Conservation (phyloP, 2,888 invertebrate genomes). For the Athalia cordata region DNA sequence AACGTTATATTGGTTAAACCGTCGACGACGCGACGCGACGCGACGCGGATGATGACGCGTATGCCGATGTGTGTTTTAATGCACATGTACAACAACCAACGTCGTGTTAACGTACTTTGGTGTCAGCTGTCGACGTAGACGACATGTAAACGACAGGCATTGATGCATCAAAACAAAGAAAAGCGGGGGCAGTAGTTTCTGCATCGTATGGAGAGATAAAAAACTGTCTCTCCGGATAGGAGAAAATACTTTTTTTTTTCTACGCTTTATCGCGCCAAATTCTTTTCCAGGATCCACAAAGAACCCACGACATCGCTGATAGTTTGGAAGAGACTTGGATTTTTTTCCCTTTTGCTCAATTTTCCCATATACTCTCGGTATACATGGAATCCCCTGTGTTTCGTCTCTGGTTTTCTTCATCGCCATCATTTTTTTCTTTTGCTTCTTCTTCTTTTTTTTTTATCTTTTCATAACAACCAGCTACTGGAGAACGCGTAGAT, state of each 20-base stretch:
- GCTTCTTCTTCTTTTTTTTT: no score
- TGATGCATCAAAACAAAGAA: slow-evolving; percentile 27
- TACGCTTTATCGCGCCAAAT: not conserved
- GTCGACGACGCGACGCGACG: slow-evolving; percentile 30
- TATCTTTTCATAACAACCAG: no score
- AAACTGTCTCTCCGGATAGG: not conserved
- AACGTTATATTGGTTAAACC: slow-evolving; percentile 28
- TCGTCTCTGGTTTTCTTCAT: no score
- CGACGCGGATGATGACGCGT: slow-evolving; percentile 3
- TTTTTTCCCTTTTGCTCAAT: no score
- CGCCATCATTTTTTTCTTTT: no score
- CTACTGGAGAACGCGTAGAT: no score
- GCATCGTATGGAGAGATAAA: not conserved
- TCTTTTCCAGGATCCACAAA: no score
- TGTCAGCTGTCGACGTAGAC: slow-evolving; percentile 26
- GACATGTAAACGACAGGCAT: slow-evolving; percentile 21
- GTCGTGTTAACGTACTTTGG: not conserved
- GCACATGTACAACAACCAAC: not conserved
- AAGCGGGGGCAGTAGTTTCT: not conserved
- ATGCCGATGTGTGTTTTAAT: not conserved
- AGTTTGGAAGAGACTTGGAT: no score
- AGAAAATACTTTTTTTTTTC: not conserved
- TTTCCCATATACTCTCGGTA: no score
- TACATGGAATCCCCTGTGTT: no score
- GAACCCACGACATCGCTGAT: no score